Evolutionary conservation across 2,797 vertebrate genomes (phyloP).

Genomic region (Mormyrus hasselquistii): DNA sequence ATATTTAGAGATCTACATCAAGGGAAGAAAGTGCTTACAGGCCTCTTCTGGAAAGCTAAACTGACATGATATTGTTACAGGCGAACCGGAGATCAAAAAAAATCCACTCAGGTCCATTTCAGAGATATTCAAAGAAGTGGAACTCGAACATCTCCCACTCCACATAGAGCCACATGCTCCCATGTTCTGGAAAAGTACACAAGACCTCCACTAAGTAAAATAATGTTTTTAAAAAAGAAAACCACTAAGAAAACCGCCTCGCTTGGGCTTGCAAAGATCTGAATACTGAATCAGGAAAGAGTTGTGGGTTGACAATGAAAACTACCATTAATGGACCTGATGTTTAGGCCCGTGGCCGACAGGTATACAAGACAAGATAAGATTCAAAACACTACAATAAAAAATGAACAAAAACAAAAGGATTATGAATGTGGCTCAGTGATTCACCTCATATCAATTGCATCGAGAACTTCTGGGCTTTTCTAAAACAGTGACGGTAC

Average conservation of each 20-base stretch:
- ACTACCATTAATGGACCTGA: not conserved
- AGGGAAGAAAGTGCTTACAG: not conserved
- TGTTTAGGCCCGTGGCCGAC: not conserved
- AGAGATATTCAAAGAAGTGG: not conserved
- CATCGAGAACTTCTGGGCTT: not conserved
- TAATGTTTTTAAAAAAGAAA: not conserved
- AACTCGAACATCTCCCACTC: not conserved
- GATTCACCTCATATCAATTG: not conserved
- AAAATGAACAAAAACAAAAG: not conserved
- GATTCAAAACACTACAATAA: not conserved
- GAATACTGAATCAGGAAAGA: not conserved
- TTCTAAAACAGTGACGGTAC: not conserved
- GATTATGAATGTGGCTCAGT: not conserved
- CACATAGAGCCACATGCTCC: not conserved
- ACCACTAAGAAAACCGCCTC: not conserved
- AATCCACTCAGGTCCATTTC: not conserved
- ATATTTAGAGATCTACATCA: not conserved
- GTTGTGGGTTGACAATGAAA: not conserved
- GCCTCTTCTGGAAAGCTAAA: not conserved
- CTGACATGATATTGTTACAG: not conserved
- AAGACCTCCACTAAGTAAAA: not conserved
- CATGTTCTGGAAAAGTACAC: not conserved
- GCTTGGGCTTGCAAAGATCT: not conserved
- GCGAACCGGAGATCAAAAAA: not conserved
- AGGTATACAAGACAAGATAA: not conserved